These are phyloP conservation scores for Boloria euphrosyne DNA, from an alignment of 2,888 invertebrate species.

Conservation along the genomic window DNA sequence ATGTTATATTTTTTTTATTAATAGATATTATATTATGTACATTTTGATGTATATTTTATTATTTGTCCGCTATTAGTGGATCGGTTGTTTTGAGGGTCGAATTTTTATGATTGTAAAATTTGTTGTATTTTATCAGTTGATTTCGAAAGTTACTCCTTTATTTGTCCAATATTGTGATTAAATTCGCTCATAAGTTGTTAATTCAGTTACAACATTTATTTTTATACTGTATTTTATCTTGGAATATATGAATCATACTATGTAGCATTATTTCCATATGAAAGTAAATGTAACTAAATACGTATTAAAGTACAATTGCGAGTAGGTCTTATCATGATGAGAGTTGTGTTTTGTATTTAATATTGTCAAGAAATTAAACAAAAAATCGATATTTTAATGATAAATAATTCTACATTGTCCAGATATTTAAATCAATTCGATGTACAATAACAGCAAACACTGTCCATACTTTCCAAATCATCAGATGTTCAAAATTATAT, in stretches of 20 bases:
- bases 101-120: constrained; percentile 76
- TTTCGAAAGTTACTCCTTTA: constrained; percentile 66
- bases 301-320: constrained; percentile 81
- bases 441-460: constrained; percentile 47
- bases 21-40: constrained; percentile 81
- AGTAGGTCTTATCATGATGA: constrained; percentile 63
- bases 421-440: constrained; percentile 52
- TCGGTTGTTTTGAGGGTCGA: constrained; percentile 75
- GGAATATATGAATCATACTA: constrained; percentile 54
- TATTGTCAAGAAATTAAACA: constrained; percentile 48
- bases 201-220: constrained; percentile 60
- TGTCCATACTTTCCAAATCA: constrained; percentile 68
- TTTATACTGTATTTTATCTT: constrained; percentile 54
- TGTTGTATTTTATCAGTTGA: constrained; percentile 77
- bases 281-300: constrained; percentile 76
- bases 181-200: constrained; percentile 64
- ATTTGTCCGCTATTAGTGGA: constrained; percentile 73
- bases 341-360: constrained; percentile 49
- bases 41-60: constrained; percentile 82
- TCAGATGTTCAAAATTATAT: constrained; percentile 82
- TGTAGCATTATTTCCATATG: constrained; percentile 67
- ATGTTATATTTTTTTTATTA: constrained; percentile 77
- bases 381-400: constrained; percentile 71
- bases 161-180: constrained; percentile 65
- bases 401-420: constrained; percentile 64